Evolutionary conservation across 2,797 vertebrate genomes (phyloP).

Genomic region (Atherinosoma microstoma): DNA sequence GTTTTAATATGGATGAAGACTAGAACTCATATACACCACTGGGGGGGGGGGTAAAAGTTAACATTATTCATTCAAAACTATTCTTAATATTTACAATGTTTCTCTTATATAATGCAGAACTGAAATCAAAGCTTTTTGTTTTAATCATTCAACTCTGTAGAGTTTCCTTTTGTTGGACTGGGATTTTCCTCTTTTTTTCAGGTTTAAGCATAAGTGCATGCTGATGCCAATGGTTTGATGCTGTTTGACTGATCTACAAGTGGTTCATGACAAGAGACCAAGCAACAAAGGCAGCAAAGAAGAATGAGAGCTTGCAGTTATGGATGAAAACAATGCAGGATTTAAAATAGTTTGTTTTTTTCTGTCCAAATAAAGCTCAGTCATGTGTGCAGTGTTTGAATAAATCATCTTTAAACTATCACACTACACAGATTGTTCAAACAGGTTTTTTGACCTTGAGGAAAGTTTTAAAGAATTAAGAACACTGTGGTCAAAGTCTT

Average conservation of each 20-base stretch:
- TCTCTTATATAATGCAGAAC: neutral
- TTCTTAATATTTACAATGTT: neutral
- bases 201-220: constrained; percentile 1
- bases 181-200: neutral
- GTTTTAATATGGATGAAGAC: constrained; percentile 49
- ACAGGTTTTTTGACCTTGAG: neutral
- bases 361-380: neutral
- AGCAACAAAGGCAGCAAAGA: constrained; percentile 1
- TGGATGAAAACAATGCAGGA: neutral
- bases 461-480: neutral
- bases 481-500: neutral
- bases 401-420: neutral
- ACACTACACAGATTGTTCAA: neutral
- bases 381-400: too few relatives aligned
- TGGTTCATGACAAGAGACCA: constrained; percentile 6
- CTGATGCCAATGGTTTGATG: neutral
- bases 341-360: constrained; percentile 5
- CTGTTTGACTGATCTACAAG: constrained; percentile 16
- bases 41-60: constrained; percentile 13
- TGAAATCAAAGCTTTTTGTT: too few relatives aligned
- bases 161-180: neutral
- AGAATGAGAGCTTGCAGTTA: neutral
- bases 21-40: neutral
- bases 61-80: neutral
- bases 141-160: too few relatives aligned